Base-by-base conservation (phyloP, 2,888 invertebrate genomes). In the Chromoteleia sp. region DNA sequence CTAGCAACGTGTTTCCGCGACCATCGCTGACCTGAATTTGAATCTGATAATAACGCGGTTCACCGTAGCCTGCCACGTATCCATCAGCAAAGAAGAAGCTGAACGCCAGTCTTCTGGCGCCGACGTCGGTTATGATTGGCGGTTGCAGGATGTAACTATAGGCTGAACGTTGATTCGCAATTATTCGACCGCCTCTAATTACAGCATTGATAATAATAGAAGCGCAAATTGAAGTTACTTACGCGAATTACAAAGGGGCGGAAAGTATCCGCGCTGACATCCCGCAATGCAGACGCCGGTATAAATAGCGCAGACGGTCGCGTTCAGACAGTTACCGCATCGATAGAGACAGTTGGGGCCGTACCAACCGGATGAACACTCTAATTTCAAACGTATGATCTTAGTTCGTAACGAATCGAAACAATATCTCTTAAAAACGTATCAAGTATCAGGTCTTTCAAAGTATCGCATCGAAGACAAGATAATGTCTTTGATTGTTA, bases 191-290 rank as follows among this genome's bases (percentile, higher is more conserved):
- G 19, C n/a, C 21, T 48, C 30, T 45, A 63, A 67, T 58, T 67
- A 67, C 50, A 50, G 25, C 43, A 68, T 68, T 17, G 29, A 41
- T 65, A 54, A 78, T 56, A 45, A 71, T 58, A 41, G 29, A 52
- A 59, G n/a, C 36, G 56, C n/a, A 29, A 59, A 67, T 48, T 2
- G 19, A 2, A 25, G 33, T 65, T 39, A 83, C 84, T 83, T 75
- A 84, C 84, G 77, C 8, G 61, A 67, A 68, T 84, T 77, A 68
- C 84, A 85, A 52, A 80, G 71, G 8, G 84, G 85, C 7, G 83
- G 84, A 54, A 65, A 80, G 39, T 65, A 83, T 25, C 85, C 85
- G 6, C 39, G 41, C n/a, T 52, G 52, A 73, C 84, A 85, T 8
- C 84, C 84, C 33, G 73, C 67, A 30, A 67, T 7, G 73, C 85